phyloP scores from a whole-genome alignment of 2,888 invertebrate species.

The Tenthredo amoena region DNA sequence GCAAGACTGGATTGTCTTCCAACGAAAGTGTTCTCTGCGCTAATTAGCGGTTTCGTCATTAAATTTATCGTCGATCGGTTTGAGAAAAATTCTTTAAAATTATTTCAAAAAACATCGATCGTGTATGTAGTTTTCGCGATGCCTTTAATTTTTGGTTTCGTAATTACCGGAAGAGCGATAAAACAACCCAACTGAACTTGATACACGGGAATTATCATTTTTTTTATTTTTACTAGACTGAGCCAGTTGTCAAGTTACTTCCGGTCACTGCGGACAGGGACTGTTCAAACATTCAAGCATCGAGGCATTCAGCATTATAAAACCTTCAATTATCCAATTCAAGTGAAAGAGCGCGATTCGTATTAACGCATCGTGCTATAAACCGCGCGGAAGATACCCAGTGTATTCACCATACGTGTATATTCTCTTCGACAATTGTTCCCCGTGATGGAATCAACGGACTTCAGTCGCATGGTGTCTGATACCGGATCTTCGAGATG shows the following conservation, averaged over 20 bases:
- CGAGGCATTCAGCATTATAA: constrained; percentile 17
- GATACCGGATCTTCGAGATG: background rate
- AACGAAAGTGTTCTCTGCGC: background rate
- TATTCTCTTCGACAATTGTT: background rate
- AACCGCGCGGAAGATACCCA: background rate
- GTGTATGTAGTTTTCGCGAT: background rate
- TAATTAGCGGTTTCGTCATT: background rate
- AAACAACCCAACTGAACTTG: background rate
- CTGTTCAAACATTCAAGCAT: constrained; percentile 26
- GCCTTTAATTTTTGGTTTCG: background rate
- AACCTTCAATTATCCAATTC: constrained; percentile 47
- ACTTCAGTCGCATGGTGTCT: background rate
- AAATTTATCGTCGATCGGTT: background rate
- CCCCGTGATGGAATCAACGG: background rate
- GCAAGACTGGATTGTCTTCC: background rate
- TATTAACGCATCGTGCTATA: background rate
- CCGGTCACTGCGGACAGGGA: constrained; percentile 37
- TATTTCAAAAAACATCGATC: background rate
- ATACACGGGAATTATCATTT: background rate
- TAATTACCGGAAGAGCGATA: background rate
- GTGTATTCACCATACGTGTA: background rate
- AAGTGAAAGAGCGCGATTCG: constrained; percentile 42
- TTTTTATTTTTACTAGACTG: background rate
- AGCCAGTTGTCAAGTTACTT: constrained; percentile 42
- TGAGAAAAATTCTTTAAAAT: background rate